phyloP scores from a whole-genome alignment of 2,113 vertebrate genomes.

The Ammodytes dubius region DNA sequence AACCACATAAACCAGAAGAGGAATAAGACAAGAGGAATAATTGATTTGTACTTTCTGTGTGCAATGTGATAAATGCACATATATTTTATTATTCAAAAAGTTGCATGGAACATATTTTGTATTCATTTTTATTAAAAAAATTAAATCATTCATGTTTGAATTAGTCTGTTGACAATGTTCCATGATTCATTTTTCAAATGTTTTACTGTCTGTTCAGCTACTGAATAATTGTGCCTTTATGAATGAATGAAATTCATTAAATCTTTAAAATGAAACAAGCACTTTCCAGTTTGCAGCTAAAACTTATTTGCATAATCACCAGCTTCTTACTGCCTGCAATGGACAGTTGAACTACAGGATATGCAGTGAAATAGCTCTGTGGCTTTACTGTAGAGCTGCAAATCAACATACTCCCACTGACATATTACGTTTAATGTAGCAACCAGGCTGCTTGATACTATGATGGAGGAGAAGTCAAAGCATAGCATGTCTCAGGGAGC shows the following conservation, averaged over 20 bases:
- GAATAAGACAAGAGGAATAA: not conserved
- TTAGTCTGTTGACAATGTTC: conserved; percentile 3
- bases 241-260: conserved; percentile 37
- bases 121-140: not conserved
- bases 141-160: not conserved
- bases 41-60: not conserved
- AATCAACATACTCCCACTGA: conserved; percentile 22
- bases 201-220: too few relatives aligned
- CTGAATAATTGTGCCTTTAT: not conserved
- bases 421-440: conserved; percentile 1
- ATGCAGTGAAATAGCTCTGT: conserved; percentile 26
- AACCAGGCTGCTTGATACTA: not conserved
- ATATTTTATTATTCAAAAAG: conserved; percentile 12
- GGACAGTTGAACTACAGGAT: conserved; percentile 2
- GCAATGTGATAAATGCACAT: not conserved
- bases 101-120: conserved; percentile 20
- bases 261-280: conserved; percentile 30
- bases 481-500: not conserved
- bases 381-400: conserved; percentile 25
- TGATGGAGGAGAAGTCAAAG: conserved; percentile 2
- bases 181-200: not conserved
- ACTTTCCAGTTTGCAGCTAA: conserved; percentile 39
- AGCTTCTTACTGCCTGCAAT: conserved; percentile 12
- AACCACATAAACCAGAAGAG: not conserved
- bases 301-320: not conserved